Evolutionary conservation across 2,888 invertebrate genomes (phyloP), one percentile per base, ranked within the genome.

Genomic region (Himalopsyche japonica): DNA sequence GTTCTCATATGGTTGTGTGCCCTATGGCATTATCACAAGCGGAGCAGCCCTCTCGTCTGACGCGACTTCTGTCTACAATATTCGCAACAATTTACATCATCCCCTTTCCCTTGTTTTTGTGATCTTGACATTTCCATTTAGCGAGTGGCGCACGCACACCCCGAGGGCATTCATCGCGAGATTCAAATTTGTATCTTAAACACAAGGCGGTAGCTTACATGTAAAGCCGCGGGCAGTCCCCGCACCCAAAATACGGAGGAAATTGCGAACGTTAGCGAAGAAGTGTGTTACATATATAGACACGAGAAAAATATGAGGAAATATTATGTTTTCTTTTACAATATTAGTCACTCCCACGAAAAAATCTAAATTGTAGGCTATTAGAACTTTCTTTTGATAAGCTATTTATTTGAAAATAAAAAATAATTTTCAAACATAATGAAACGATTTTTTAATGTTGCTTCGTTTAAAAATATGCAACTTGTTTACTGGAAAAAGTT

Each of bases 121-220:
- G 84, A 84, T 80, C 80, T 80, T 84, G 84, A 84, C 84, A 80
- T 84, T 84, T 84, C 81, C 84, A 84, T 84, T 84, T 84, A 84
- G 77, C 76, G 37, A 70, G 76, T 57, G 57, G 57, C 57, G 57
- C 70, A 32, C 57, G 57, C 80, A 32, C 24, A 43, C 30, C 64
- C 84, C 49, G 76, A 24, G 10, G 77, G 84, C 79, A 49, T 37
- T 80, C 49, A 47, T 37, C 80, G 57, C 57, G 57, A 57, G 84
- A 84, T 84, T 81, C 76, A 84, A 84, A 84, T 84, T 84, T 80
- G 81, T 80, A 48, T 70, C 77, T 80, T 70, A 80, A 80, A 83
- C 80, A 80, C 70, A 30, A 70, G 37, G 76, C 43, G 43, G 79
- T 24, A 34, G 76, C 32, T 30, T 64, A 64, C 57, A 57, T 57